Conservation (phyloP, 2,113 vertebrate genomes). For the Fulmarus glacialis region DNA sequence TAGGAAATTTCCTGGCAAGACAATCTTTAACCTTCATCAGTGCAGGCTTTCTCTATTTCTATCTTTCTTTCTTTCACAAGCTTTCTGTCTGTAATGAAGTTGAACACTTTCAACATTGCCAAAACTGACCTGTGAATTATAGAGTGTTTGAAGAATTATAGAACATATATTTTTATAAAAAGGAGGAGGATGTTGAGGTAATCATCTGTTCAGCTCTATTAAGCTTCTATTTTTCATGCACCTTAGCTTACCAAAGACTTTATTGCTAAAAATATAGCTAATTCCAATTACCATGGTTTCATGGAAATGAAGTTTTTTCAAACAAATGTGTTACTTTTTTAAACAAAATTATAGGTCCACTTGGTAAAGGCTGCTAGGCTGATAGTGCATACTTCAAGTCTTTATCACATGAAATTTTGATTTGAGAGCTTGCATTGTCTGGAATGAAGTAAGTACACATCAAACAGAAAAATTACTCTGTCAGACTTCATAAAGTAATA, state of each 20-base stretch:
- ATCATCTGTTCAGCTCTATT: neutral
- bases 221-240: neutral
- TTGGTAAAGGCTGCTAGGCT: neutral
- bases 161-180: neutral
- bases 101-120: neutral
- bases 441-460: neutral
- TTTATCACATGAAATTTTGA: neutral
- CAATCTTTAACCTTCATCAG: neutral
- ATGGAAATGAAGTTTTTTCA: neutral
- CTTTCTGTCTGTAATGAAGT: neutral
- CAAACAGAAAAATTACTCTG: neutral
- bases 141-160: neutral
- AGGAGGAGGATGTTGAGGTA: neutral
- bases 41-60: neutral
- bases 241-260: neutral
- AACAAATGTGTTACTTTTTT: neutral
- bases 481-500: neutral
- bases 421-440: neutral
- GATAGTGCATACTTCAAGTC: neutral
- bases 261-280: neutral
- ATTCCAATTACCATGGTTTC: neutral
- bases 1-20: neutral
- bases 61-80: neutral
- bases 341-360: neutral
- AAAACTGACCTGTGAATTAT: constrained; percentile 8